A percentile compares a stretch with the other conserved stretches of the same genome.
Evolutionary conservation across 1,140 invertebrate species (phyloP).

Genomic region (Drosophila suzukii): DNA sequence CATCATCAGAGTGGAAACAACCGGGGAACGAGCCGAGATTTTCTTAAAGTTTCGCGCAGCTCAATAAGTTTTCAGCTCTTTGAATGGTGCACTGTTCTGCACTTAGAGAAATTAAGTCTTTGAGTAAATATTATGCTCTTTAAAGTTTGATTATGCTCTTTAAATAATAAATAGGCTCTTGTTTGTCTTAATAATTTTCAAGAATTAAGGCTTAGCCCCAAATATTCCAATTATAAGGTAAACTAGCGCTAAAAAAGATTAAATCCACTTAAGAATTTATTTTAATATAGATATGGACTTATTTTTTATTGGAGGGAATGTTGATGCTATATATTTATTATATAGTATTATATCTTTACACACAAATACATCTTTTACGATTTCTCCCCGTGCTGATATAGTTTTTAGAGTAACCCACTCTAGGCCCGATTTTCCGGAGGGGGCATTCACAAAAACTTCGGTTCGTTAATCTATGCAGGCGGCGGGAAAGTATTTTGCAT

Average conservation of each 20-base stretch:
- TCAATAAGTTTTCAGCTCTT: conserved; percentile 27
- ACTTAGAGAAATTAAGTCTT: not conserved
- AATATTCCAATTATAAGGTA: too few species aligned
- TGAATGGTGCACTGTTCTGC: not conserved
- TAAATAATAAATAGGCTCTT: too few species aligned
- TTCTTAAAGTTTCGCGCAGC: conserved; percentile 28
- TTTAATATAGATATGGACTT: too few species aligned
- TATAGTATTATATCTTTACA: too few species aligned
- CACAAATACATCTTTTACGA: not conserved
- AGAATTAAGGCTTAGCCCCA: too few species aligned
- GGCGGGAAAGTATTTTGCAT: conserved; percentile 69
- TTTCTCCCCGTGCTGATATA: not conserved
- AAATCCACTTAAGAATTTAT: too few species aligned
- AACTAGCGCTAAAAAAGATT: too few species aligned
- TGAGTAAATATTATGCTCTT: not conserved
- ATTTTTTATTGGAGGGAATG: too few species aligned
- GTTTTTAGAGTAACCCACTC: conserved; percentile 5
- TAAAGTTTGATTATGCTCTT: too few species aligned
- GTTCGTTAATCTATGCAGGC: conserved; percentile 73
- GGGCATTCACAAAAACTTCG: conserved; percentile 46
- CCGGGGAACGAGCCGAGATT: conserved; percentile 17
- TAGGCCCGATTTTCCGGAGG: not conserved
- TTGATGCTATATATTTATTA: too few species aligned
- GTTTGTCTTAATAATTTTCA: too few species aligned
- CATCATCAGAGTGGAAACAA: conserved; percentile 17